Percentiles rank a stretch among this genome's conserved stretches.
Evolutionary conservation across 2,888 invertebrate species (phyloP).

Genomic region (Asteroscopus sphinx): DNA sequence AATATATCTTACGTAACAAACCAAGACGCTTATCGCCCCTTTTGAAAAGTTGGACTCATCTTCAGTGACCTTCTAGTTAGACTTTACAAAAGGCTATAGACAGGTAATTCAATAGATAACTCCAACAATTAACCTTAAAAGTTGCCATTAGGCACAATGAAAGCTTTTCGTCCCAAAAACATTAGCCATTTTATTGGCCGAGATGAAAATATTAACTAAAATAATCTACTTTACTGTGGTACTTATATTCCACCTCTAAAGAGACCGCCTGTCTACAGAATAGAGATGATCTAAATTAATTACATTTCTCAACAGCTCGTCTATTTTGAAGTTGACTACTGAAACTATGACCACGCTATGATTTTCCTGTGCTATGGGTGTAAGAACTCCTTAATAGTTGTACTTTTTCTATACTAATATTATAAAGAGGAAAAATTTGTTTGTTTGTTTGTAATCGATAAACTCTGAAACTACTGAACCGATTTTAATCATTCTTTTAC

Average conservation of each 20-base stretch:
- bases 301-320: background rate
- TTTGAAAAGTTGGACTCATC: constrained; percentile 21
- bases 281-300: background rate
- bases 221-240: constrained; percentile 27
- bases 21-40: background rate
- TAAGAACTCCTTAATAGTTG: no score
- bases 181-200: constrained; percentile 42
- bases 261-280: background rate
- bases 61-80: constrained; percentile 34
- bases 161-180: constrained; percentile 52
- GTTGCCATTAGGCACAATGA: constrained; percentile 50
- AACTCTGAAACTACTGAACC: no score
- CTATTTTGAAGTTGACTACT: background rate
- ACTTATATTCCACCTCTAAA: constrained; percentile 6
- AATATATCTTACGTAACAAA: background rate
- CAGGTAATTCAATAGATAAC: constrained; percentile 48
- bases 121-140: constrained; percentile 52
- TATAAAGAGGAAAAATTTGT: no score
- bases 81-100: constrained; percentile 42
- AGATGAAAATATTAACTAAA: constrained; percentile 39
- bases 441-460: no score
- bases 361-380: no score
- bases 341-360: no score
- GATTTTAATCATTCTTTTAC: no score
- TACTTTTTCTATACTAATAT: no score